Evolutionary conservation across 2,113 vertebrate species (phyloP), one percentile per base, ranked within the genome.

Genomic region (Panthera tigris): DNA sequence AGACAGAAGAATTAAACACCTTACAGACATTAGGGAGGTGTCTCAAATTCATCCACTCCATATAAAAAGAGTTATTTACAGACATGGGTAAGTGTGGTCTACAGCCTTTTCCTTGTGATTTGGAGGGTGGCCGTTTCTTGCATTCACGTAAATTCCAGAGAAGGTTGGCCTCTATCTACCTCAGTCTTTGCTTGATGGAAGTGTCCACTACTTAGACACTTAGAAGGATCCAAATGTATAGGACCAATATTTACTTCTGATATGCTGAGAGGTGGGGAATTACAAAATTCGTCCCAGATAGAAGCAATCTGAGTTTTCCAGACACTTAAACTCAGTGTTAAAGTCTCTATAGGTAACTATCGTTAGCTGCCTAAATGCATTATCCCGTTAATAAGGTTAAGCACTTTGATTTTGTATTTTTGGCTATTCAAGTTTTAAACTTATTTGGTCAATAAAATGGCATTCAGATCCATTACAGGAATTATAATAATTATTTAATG

Each of bases 381-480:
- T 7, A 66, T 79, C 3, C 29, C 74, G 13, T 68, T 65, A 78
- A 48, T 65, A 41, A 93, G 45, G 1, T 31, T 84, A 89, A 79
- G 3, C 1, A 25, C 18, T 55, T 92, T 68, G 4, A 5, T 7
- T 45, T 55, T 27, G 33, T 36, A 61, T 45, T 89, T 89, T 92
- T 11, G 4, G 16, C n/a, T 45, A n/a, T 69, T 91, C 9, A 87
- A 87, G 4, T 41, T 80, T 94, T 93, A 84, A 79, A 23, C 66
- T 92, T 79, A 92, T 21, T 87, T 82, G 9, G 16, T 83, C n/a
- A 76, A 23, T 87, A 69, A 92, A 95, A 55, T 84, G n/a, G 25
- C 9, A 63, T 89, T 81, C 31, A 36, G 1, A 73, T 33, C 14
- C 14, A 96, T 21, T 25, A 92, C 0, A 55, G 80, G 31, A 55